Base-by-base conservation (phyloP, 2,797 vertebrate genomes). In the Eospalax fontanierii region DNA sequence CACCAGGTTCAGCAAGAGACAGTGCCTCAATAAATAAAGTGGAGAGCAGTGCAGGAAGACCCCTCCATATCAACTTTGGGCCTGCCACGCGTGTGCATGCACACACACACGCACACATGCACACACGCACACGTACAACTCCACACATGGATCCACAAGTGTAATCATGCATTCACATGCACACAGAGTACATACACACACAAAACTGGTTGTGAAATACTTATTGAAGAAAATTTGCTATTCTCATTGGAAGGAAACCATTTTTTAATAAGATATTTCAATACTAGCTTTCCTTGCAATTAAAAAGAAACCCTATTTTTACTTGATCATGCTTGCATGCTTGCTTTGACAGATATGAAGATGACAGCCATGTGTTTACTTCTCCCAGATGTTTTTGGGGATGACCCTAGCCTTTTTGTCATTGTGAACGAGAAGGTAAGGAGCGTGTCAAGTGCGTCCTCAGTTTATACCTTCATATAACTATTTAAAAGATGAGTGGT, bases 281-380 rank as follows among this genome's bases (percentile, higher is more conserved):
- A 81, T 12, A 87, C 24, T 68, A 65, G 38, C n/a, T 84, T 93
- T 87, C 73, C 21, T 93, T 79, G 65, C 12, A 28, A 12, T 96
- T 95, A 96, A 87, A 93, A 87, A 88, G 92, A 96, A 90, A 84
- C 68, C 2, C 6, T 70, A 59, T 24, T 95, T 97, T 96, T 15
- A 24, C 90, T 70, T 82, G 83, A 65, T 76, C 76, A 81, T 86
- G 24, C 70, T 98, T 65, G 79, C 76, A 81, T 86, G 24, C 70
- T 98, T 98, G 95, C 65, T 71, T 98, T 97, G 87, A 96, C 98
- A 98, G 98, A 96, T 90, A 97, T 98, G 98, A 98, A 98, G 96
- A 98, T 97, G 97, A 98, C 97, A 50, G 98, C 98, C 92, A 97
- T 97, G 0, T 98, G 98, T 95, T 97, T 98, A 86, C 97, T 98